Conservation (phyloP, 2,113 vertebrate genomes). For the Siphamia tubifer region DNA sequence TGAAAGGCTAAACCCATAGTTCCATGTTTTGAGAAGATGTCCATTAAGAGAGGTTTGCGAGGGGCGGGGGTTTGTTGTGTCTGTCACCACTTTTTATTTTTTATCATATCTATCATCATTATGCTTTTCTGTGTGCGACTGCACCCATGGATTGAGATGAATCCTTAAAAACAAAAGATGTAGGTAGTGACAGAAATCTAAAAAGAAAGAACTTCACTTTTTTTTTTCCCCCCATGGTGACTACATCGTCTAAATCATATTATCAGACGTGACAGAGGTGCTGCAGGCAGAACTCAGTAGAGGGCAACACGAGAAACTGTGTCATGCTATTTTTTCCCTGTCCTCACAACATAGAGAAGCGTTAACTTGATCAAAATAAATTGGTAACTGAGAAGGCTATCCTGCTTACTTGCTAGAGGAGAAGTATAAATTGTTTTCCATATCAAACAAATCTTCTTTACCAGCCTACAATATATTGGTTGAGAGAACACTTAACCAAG, state of each 20-base stretch:
- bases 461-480: constrained; percentile 62
- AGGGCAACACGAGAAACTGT: constrained; percentile 41
- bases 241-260: constrained; percentile 33
- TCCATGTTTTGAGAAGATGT: too few relatives aligned
- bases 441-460: constrained; percentile 66
- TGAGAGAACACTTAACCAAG: constrained; percentile 72
- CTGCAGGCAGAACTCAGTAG: constrained; percentile 46
- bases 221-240: constrained; percentile 41
- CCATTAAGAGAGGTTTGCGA: too few relatives aligned
- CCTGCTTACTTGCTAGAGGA: constrained; percentile 23
- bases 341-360: constrained; percentile 25
- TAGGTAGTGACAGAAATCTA: constrained; percentile 12
- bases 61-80: too few relatives aligned
- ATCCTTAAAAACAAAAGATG: constrained; percentile 22
- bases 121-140: too few relatives aligned
- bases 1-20: too few relatives aligned
- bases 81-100: too few relatives aligned
- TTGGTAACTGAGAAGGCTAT: constrained; percentile 36
- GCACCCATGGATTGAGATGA: constrained; percentile 14
- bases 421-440: constrained; percentile 56
- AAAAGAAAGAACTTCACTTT: constrained; percentile 11
- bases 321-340: constrained; percentile 22
- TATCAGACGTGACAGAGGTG: constrained; percentile 60
- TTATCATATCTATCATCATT: too few relatives aligned
- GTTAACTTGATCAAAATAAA: constrained; percentile 66